A percentile compares a stretch with the other conserved stretches of the same genome.
phyloP scores from a whole-genome alignment of 2,113 vertebrate genomes.

The Sinocyclocheilus rhinocerous region DNA sequence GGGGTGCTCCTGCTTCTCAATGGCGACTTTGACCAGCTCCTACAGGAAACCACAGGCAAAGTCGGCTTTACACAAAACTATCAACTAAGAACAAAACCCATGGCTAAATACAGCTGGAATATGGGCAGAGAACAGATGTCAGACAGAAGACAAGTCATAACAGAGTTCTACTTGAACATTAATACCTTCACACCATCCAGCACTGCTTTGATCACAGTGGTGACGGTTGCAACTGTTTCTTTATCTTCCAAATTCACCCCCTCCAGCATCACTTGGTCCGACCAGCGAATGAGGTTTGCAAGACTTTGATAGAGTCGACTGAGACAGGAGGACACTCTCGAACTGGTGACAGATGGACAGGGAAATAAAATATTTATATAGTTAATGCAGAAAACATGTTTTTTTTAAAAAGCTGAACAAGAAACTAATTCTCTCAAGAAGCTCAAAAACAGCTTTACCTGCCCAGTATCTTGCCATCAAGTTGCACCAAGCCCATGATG shows the following conservation, averaged over 20 bases:
- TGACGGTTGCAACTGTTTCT: slow-evolving; percentile 82
- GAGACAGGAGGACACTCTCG: slow-evolving; percentile 85
- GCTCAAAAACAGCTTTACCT: slow-evolving; percentile 72
- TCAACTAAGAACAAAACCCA: not conserved
- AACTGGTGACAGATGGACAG: slow-evolving; percentile 66
- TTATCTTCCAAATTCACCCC: slow-evolving; percentile 83
- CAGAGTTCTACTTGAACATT: not conserved
- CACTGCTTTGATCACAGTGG: slow-evolving; percentile 86
- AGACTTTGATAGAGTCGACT: slow-evolving; percentile 86
- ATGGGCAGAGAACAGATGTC: not conserved
- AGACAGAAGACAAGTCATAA: not conserved
- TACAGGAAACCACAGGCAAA: slow-evolving; percentile 58
- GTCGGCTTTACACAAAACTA: not conserved
- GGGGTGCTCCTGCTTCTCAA: slow-evolving; percentile 85
- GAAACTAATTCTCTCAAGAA: not conserved
- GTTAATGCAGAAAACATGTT: not conserved
- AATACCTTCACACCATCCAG: slow-evolving; percentile 90
- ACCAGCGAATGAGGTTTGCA: slow-evolving; percentile 92
- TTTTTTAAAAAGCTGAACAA: not conserved
- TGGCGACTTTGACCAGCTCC: slow-evolving; percentile 89
- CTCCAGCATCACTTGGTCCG: slow-evolving; percentile 89
- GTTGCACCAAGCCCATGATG: slow-evolving; percentile 84
- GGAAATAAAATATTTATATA: not conserved
- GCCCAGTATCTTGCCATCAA: slow-evolving; percentile 80
- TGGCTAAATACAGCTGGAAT: slow-evolving; percentile 1